A percentile compares a stretch with the other conserved stretches of the same genome.
Conservation (phyloP, 2,888 invertebrate genomes). For the Embidobia sp. region DNA sequence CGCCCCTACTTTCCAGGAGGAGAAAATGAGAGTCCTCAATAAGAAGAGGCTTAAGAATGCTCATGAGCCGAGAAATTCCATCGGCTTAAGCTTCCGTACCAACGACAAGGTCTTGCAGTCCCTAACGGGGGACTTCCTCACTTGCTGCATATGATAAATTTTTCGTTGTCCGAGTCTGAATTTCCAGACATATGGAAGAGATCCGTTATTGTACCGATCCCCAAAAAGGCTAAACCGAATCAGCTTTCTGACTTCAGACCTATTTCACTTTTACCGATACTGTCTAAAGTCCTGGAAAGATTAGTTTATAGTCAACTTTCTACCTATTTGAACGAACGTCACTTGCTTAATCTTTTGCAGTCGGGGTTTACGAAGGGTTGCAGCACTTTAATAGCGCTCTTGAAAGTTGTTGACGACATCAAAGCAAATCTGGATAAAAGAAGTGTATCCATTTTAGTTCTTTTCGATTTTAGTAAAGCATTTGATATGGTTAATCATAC, state of each 20-base stretch:
- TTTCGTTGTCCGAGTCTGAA: too few relatives aligned
- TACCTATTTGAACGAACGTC: too few relatives aligned
- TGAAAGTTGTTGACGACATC: neutral
- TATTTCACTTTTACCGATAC: neutral
- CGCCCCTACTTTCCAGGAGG: too few relatives aligned
- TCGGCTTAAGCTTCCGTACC: too few relatives aligned
- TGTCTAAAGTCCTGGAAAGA: conserved; percentile 4
- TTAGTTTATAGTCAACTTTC: neutral
- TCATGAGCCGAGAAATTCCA: too few relatives aligned
- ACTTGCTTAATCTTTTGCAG: neutral
- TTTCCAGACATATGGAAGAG: neutral
- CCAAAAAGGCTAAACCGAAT: neutral
- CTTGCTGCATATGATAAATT: neutral
- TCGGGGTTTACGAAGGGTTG: neutral
- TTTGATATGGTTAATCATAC: neutral
- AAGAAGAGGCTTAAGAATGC: too few relatives aligned
- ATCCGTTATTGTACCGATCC: neutral
- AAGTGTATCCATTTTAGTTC: neutral
- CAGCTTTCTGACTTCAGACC: neutral
- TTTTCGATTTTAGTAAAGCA: conserved; percentile 3
- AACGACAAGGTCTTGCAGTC: too few relatives aligned
- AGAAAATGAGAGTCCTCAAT: too few relatives aligned
- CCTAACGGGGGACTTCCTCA: neutral
- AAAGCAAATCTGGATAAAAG: neutral
- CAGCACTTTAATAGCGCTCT: neutral